Evolutionary conservation across 2,888 invertebrate genomes (phyloP).

Genomic region (Melipona beecheii): DNA sequence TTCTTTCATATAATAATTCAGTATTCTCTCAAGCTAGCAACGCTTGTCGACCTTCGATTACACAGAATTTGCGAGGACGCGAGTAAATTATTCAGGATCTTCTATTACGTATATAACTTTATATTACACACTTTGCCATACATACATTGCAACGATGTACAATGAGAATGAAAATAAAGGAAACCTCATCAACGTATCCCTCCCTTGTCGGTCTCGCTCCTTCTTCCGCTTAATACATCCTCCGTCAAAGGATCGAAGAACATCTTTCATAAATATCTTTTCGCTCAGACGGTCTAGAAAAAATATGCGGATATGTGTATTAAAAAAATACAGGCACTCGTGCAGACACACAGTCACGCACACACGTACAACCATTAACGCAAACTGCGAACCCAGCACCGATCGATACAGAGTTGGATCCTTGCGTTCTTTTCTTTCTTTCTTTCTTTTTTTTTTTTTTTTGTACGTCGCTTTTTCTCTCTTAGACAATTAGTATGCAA

Average conservation of each 20-base stretch:
- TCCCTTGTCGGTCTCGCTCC: constrained; percentile 4
- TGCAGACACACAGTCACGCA: constrained; percentile 60
- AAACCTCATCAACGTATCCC: constrained; percentile 10
- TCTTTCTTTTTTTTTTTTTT: background rate
- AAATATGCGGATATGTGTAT: constrained; percentile 66
- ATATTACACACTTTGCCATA: constrained; percentile 61
- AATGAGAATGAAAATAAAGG: constrained; percentile 46
- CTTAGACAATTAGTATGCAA: constrained; percentile 45
- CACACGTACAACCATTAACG: constrained; percentile 37
- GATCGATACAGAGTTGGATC: constrained; percentile 30
- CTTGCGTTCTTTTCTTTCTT: background rate
- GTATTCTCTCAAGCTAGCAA: background rate
- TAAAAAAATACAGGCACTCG: constrained; percentile 60
- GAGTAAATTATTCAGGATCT: constrained; percentile 77
- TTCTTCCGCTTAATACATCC: background rate
- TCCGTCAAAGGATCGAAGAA: constrained; percentile 13
- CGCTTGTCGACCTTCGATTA: no score
- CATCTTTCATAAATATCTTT: constrained; percentile 42
- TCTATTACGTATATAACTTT: constrained; percentile 69
- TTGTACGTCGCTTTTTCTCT: background rate
- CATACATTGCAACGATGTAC: constrained; percentile 45
- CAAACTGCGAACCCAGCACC: constrained; percentile 14
- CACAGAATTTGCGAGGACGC: constrained; percentile 38
- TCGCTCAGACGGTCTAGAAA: constrained; percentile 48
- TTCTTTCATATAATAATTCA: background rate